These are phyloP conservation scores for Tenrec ecaudatus DNA, from an alignment of 2,113 vertebrate genomes.

Conservation along the genomic window DNA sequence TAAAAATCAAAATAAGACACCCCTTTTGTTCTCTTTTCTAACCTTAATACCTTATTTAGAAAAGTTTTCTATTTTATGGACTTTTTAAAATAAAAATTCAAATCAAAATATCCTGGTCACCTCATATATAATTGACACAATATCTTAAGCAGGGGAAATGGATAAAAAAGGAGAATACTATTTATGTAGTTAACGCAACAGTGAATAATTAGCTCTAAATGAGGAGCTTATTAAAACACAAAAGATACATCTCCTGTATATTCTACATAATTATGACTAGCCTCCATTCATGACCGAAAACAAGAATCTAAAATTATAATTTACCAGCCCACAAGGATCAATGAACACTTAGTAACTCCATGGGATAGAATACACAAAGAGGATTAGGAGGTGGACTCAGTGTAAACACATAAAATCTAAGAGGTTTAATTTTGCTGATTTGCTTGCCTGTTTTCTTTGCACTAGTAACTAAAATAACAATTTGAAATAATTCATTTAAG, in stretches of 20 bases:
- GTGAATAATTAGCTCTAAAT: constrained; percentile 8
- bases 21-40: too few species aligned
- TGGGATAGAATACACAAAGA: background rate
- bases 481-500: too few species aligned
- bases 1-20: too few species aligned
- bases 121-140: too few species aligned
- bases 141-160: too few species aligned
- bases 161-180: background rate
- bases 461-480: too few species aligned
- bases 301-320: background rate
- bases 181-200: constrained; percentile 17
- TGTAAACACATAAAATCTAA: constrained; percentile 46
- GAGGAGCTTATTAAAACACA: background rate
- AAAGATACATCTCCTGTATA: background rate
- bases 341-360: constrained; percentile 9
- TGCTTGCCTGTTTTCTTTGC: too few species aligned
- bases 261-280: background rate
- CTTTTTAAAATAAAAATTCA: too few species aligned
- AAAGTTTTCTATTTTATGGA: too few species aligned
- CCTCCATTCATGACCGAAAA: constrained; percentile 18
- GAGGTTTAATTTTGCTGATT: background rate
- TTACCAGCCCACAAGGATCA: constrained; percentile 6
- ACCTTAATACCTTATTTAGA: too few species aligned
- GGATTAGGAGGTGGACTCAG: constrained; percentile 36
- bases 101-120: too few species aligned